Evolutionary conservation across 1,140 invertebrate genomes (phyloP).

Genomic region (Ceratitis capitata): DNA sequence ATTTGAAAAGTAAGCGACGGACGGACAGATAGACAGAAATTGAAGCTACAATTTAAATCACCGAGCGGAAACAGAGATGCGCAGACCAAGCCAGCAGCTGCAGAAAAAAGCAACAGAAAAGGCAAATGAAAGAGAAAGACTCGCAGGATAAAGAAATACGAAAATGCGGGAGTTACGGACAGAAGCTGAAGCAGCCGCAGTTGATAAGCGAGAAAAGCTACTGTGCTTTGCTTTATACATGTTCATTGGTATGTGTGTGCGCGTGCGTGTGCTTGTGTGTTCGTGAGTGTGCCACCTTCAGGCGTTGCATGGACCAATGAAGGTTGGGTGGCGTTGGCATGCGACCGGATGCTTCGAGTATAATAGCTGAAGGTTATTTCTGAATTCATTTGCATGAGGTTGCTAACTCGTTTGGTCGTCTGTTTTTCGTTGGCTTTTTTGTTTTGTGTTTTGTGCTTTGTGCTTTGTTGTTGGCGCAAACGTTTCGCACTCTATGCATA

Average conservation of each 20-base stretch:
- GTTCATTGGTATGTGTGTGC: neutral
- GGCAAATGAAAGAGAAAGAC: neutral
- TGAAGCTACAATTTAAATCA: conserved; percentile 39
- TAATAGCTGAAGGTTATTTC: conserved; percentile 32
- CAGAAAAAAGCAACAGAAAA: no score
- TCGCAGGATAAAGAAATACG: neutral
- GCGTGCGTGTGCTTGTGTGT: neutral
- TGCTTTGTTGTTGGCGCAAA: neutral
- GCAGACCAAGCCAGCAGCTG: no score
- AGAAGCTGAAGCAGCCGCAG: neutral
- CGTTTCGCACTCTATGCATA: conserved; percentile 8
- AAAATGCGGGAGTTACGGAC: neutral
- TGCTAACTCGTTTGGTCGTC: neutral
- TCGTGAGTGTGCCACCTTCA: neutral
- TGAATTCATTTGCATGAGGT: conserved; percentile 32
- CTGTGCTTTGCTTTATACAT: no score
- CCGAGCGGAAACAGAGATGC: conserved; percentile 13
- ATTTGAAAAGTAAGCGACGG: neutral
- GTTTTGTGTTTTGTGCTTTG: no score
- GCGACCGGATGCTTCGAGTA: conserved; percentile 1
- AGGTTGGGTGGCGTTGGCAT: no score
- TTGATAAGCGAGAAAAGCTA: neutral
- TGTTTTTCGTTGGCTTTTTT: no score
- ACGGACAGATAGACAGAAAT: neutral
- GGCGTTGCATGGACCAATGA: neutral